Conservation (phyloP, 1,140 invertebrate species). For the Cherax quadricarinatus region DNA sequence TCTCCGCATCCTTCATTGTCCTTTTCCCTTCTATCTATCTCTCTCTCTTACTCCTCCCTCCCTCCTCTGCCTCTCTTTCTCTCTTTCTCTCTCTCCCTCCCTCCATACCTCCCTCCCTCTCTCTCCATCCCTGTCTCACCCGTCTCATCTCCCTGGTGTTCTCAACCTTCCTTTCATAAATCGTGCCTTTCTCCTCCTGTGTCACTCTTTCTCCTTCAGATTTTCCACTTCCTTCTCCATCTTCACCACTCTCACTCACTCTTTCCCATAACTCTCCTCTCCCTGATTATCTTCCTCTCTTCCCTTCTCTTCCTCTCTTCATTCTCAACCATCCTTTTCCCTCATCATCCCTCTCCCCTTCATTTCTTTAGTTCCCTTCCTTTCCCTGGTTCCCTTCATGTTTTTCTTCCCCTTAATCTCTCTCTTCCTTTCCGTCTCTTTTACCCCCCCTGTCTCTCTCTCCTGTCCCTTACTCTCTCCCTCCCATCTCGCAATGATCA, state of each 20-base stretch:
- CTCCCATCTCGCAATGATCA: background rate
- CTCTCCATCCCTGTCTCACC: no score
- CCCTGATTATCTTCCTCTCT: background rate
- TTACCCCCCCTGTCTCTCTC: background rate
- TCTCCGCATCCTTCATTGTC: no score
- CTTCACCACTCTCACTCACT: background rate
- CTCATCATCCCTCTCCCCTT: background rate
- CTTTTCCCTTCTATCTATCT: no score
- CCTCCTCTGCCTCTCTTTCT: no score
- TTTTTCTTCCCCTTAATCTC: background rate
- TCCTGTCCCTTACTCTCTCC: background rate
- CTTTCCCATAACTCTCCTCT: background rate
- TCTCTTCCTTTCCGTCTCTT: background rate
- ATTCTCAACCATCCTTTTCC: background rate
- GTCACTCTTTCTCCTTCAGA: background rate
- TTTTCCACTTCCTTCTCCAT: background rate
- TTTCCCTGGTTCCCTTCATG: background rate
- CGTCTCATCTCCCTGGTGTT: no score
- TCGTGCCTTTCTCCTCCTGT: background rate
- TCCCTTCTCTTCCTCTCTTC: background rate
- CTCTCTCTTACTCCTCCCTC: no score
- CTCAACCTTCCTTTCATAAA: no score
- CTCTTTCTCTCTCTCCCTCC: no score
- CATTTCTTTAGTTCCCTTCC: background rate
- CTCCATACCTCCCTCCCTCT: no score